phyloP scores from a whole-genome alignment of 2,888 invertebrate species.

The Parnassius orleans region DNA sequence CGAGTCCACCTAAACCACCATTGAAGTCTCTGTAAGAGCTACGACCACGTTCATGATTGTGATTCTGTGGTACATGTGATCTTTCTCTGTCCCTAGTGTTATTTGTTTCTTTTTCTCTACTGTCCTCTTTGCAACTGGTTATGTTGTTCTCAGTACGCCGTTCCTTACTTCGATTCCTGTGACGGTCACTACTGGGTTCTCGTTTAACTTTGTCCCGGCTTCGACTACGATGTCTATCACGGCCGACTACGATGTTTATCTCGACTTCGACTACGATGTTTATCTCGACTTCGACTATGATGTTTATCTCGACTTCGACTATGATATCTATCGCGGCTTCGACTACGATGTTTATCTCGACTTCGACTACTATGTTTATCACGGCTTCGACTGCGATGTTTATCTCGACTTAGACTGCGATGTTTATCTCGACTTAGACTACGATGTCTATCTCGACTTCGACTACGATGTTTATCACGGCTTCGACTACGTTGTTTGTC shows the following conservation, averaged over 20 bases:
- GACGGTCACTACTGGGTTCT: slow-evolving; percentile 23
- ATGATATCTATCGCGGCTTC: slow-evolving; percentile 29
- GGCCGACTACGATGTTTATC: too few relatives aligned
- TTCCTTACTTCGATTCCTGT: slow-evolving; percentile 16
- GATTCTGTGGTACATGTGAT: slow-evolving; percentile 21
- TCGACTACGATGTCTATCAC: slow-evolving; percentile 21
- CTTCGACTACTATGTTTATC: neutral
- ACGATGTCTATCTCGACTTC: slow-evolving; percentile 27
- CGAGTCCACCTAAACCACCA: slow-evolving; percentile 49
- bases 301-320: slow-evolving; percentile 9
- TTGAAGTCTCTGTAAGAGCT: slow-evolving; percentile 46
- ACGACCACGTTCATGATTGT: slow-evolving; percentile 43
- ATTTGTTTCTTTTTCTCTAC: slow-evolving; percentile 13
- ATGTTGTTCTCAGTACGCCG: slow-evolving; percentile 4
- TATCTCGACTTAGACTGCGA: neutral
- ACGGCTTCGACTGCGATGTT: neutral
- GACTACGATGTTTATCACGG: slow-evolving; percentile 28
- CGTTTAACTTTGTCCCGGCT: slow-evolving; percentile 3
- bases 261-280: too few relatives aligned
- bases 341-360: slow-evolving; percentile 34
- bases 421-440: slow-evolving; percentile 31
- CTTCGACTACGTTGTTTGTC: neutral
- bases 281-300: neutral
- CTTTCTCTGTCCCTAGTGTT: slow-evolving; percentile 28
- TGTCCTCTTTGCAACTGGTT: slow-evolving; percentile 23